Conservation (phyloP, 1,140 invertebrate species). For the Papilio aristodemus region DNA sequence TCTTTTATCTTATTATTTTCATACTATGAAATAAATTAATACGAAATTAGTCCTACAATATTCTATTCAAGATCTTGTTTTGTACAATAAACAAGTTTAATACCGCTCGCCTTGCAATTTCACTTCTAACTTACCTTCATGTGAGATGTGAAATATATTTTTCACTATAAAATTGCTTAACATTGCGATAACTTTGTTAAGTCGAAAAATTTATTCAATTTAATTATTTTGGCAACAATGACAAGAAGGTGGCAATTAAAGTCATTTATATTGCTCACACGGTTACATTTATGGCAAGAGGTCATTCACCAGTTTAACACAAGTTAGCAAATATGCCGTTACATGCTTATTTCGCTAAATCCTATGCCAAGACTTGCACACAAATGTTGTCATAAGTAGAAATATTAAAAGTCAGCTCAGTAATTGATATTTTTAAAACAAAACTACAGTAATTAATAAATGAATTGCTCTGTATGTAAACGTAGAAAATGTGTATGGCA, state of each 20-base stretch:
- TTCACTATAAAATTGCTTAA: not conserved
- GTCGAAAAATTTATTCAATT: not conserved
- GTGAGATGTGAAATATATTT: not conserved
- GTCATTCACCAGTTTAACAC: constrained; percentile 66
- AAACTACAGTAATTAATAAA: too few species aligned
- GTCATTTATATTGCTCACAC: constrained; percentile 1
- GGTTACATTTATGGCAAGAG: constrained; percentile 35
- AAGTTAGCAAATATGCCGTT: constrained; percentile 67
- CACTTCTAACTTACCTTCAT: not conserved
- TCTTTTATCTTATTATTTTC: too few species aligned
- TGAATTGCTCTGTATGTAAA: too few species aligned
- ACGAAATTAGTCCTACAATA: too few species aligned
- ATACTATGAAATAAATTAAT: too few species aligned
- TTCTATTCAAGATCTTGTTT: too few species aligned
- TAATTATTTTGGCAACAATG: not conserved
- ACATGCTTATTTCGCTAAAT: constrained; percentile 38
- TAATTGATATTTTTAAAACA: too few species aligned
- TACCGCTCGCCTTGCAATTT: not conserved
- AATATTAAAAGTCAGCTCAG: not conserved
- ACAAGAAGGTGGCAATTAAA: constrained; percentile 15
- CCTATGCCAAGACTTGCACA: constrained; percentile 16
- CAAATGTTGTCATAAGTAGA: not conserved
- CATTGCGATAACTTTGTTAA: not conserved
- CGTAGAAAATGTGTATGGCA: not conserved
- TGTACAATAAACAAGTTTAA: not conserved